phyloP scores from a whole-genome alignment of 2,113 vertebrate species.

The Scolopax mira region DNA sequence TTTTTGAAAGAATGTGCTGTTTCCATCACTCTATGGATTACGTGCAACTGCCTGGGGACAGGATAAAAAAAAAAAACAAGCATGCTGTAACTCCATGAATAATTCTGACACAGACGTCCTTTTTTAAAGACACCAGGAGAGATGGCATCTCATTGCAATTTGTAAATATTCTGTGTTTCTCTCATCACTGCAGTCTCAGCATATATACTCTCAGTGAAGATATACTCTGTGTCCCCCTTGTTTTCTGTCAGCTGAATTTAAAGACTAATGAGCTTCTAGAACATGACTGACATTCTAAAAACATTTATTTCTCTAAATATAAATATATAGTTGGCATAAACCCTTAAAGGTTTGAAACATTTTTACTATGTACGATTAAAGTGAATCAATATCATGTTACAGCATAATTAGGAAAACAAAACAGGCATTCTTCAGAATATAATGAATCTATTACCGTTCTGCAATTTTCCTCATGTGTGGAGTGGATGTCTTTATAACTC shows the following conservation, averaged over 20 bases:
- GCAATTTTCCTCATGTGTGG: neutral
- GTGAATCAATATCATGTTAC: neutral
- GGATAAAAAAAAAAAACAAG: neutral
- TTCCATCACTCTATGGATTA: neutral
- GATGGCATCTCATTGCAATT: neutral
- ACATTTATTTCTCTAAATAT: neutral
- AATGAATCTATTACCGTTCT: neutral
- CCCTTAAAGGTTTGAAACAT: neutral
- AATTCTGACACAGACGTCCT: neutral
- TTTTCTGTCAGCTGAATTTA: neutral
- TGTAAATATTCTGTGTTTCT: neutral
- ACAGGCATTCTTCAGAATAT: neutral
- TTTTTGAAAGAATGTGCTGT: neutral
- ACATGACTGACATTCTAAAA: neutral
- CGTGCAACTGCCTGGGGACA: rapidly evolving
- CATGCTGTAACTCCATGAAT: neutral
- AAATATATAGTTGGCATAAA: neutral
- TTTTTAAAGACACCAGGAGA: neutral
- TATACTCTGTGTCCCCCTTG: neutral
- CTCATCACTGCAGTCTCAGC: neutral
- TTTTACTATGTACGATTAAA: neutral
- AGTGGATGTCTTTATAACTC: neutral
- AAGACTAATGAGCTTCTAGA: neutral
- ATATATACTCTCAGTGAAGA: neutral
- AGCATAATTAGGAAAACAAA: neutral